Evolutionary conservation across 2,888 invertebrate species (phyloP), one percentile per base, ranked within the genome.

Genomic region (Perithous albicinctus): DNA sequence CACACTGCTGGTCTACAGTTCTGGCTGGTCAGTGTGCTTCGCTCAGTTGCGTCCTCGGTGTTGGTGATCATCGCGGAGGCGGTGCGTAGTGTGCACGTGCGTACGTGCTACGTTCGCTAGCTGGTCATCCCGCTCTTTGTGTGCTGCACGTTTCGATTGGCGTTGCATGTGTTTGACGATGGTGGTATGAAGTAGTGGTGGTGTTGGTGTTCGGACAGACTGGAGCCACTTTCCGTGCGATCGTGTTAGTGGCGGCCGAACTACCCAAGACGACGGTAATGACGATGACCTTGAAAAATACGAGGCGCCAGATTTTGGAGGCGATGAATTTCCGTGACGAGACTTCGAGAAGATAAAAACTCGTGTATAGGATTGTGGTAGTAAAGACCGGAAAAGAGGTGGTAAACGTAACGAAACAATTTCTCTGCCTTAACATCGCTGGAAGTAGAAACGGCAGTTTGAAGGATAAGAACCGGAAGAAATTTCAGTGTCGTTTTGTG

Each of bases 251-350:
- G 32, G 54, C 59, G 51, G 41, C 18, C 35, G 64, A 18, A 15
- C 35, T 43, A 43, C 41, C 32, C 2, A 32, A 10, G 59, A 43
- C 41, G 32, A 23, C 35, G 41, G 61, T 38, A 20, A 51, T 18
- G 66, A 73, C 43, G 67, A 81, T 83, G 85, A 85, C 85, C 85
- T 85, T 85, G 83, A 75, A 78, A 81, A 78, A 41, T 79, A 84
- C 77, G 85, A 81, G 80, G 80, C 82, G 66, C 51, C 70, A 80
- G 35, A 70, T 59, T 76, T 81, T 66, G 23, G 67, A 54, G 64
- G 72, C 64, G 74, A 51, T 63, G 70, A 69, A 51, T 77, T 74
- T 76, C 76, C 78, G 84, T 63, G 78, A 70, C 46, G 77, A 70
- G 46, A 70, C 43, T 23, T 20, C 35, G 59, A 67, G 59, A 59